These are phyloP conservation scores for Pao palembangensis DNA, from an alignment of 2,113 vertebrate genomes.

Conservation along the genomic window DNA sequence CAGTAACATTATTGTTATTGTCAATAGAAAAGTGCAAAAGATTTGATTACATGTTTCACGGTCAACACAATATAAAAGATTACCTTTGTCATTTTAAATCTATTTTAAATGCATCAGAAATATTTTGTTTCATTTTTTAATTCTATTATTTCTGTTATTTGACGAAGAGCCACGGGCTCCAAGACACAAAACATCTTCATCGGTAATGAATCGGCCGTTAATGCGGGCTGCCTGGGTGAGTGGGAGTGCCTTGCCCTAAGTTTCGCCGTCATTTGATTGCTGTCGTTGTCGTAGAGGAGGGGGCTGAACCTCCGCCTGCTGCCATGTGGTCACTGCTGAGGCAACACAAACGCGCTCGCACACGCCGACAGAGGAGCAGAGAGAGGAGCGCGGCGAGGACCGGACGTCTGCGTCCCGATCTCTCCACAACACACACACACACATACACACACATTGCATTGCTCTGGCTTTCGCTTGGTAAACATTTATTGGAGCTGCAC, in stretches of 20 bases:
- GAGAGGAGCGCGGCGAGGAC: slow-evolving; percentile 24
- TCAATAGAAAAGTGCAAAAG: slow-evolving; percentile 9
- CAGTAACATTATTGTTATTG: slow-evolving; percentile 26
- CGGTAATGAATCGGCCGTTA: slow-evolving; percentile 53
- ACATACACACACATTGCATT: neutral
- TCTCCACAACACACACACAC: neutral
- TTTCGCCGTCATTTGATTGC: slow-evolving; percentile 84
- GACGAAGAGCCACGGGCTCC: slow-evolving; percentile 17
- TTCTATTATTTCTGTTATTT: neutral
- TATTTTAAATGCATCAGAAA: neutral
- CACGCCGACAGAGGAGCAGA: slow-evolving; percentile 51
- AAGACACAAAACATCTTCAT: slow-evolving; percentile 32
- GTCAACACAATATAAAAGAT: slow-evolving; percentile 1
- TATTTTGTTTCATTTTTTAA: neutral
- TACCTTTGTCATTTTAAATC: neutral
- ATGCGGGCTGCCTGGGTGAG: slow-evolving; percentile 58
- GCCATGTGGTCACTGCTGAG: slow-evolving; percentile 71
- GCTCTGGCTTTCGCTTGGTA: slow-evolving; percentile 24
- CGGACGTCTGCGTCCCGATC: slow-evolving; percentile 52
- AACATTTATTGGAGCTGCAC: slow-evolving; percentile 37
- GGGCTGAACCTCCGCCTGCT: slow-evolving; percentile 67
- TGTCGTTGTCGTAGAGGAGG: slow-evolving; percentile 70
- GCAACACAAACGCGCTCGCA: slow-evolving; percentile 54
- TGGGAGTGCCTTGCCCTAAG: slow-evolving; percentile 86
- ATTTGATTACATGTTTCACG: slow-evolving; percentile 28